Evolutionary conservation across 2,113 vertebrate species (phyloP).

Genomic region (Heloderma charlesbogerti): DNA sequence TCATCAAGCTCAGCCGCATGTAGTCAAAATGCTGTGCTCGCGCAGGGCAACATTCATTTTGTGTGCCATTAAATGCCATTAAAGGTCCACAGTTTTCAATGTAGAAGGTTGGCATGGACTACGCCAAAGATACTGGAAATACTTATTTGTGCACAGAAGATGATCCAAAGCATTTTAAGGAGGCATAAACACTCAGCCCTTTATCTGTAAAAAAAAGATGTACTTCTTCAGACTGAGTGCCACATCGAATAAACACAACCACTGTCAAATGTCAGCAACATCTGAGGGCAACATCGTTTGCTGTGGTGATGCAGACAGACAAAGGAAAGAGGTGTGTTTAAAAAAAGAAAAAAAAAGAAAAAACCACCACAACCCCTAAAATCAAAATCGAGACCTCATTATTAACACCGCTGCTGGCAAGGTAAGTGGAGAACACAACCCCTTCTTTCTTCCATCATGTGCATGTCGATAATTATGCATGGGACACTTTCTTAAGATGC

Average conservation of each 20-base stretch:
- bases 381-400: constrained; percentile 49
- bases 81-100: background rate
- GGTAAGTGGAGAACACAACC: constrained; percentile 64
- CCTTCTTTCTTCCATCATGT: constrained; percentile 14
- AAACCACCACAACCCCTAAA: background rate
- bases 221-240: background rate
- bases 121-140: constrained; percentile 16
- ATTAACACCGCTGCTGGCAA: constrained; percentile 73
- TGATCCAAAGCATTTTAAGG: constrained; percentile 38
- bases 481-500: constrained; percentile 62
- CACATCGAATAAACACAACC: constrained; percentile 17
- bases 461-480: constrained; percentile 69
- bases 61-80: background rate
- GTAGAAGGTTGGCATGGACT: constrained; percentile 11
- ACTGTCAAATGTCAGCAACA: constrained; percentile 46
- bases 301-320: constrained; percentile 27
- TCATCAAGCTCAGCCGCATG: background rate
- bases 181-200: constrained; percentile 40
- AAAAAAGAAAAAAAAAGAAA: constrained; percentile 25
- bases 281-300: constrained; percentile 39
- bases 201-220: constrained; percentile 26
- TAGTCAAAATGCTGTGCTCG: background rate
- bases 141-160: constrained; percentile 39
- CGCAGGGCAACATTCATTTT: background rate
- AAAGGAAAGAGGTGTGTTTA: constrained; percentile 51